Evolutionary conservation across 2,888 invertebrate genomes (phyloP).

Genomic region (Agrochola lota): DNA sequence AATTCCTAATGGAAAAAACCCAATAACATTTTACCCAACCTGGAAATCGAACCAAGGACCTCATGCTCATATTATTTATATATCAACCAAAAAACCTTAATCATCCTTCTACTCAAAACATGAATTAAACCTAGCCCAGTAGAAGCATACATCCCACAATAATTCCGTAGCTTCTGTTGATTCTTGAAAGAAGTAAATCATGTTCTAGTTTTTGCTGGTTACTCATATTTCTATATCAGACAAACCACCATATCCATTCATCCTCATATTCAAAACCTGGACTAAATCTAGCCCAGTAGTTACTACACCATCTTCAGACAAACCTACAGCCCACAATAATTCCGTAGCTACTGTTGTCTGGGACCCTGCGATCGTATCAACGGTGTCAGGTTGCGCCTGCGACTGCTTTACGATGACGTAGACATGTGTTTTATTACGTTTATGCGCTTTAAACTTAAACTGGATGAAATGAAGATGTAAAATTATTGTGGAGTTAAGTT

Average conservation of each 20-base stretch:
- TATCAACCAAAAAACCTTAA: too few relatives aligned
- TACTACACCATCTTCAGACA: conserved; percentile 14
- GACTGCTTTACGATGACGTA: conserved; percentile 70
- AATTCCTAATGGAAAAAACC: too few relatives aligned
- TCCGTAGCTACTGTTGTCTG: conserved; percentile 62
- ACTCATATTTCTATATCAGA: neutral
- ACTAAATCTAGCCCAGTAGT: conserved; percentile 31
- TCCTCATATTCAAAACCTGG: neutral
- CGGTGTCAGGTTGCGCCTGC: conserved; percentile 74
- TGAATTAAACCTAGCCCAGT: neutral
- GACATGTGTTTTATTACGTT: conserved; percentile 58
- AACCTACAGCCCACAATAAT: conserved; percentile 44
- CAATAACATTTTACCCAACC: too few relatives aligned
- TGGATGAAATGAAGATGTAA: conserved; percentile 58
- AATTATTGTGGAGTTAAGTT: conserved; percentile 45
- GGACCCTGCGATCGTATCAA: conserved; percentile 70
- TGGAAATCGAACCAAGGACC: too few relatives aligned
- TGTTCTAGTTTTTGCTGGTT: neutral
- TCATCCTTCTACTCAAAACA: neutral
- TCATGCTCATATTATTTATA: neutral
- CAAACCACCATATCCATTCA: neutral
- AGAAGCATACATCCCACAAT: neutral
- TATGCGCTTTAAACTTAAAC: conserved; percentile 55
- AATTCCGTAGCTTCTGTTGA: neutral
- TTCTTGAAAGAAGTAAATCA: neutral